Conservation (phyloP, 2,113 vertebrate species). For the Hippocampus guttulatus region DNA sequence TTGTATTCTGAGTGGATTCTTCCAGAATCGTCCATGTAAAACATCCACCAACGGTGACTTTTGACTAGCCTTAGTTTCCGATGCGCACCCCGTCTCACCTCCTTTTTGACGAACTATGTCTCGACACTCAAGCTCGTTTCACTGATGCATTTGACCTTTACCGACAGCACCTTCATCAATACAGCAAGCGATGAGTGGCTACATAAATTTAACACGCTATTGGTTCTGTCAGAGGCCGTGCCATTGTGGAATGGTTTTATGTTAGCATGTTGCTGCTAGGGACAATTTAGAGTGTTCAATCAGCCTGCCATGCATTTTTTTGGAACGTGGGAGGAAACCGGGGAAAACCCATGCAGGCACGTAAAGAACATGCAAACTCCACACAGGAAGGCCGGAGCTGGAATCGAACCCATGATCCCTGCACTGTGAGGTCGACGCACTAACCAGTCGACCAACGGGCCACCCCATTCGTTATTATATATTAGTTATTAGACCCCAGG, state of each 20-base stretch:
- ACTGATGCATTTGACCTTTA: slow-evolving; percentile 62
- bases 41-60: slow-evolving; percentile 32
- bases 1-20: slow-evolving; percentile 5
- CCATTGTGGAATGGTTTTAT: slow-evolving; percentile 1
- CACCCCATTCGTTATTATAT: too few species aligned
- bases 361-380: too few species aligned
- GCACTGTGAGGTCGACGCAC: too few species aligned
- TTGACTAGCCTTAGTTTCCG: slow-evolving; percentile 34
- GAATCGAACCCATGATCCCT: too few species aligned
- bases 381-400: too few species aligned
- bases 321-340: too few species aligned
- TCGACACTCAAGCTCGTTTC: slow-evolving; percentile 48
- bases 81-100: slow-evolving; percentile 42
- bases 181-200: slow-evolving; percentile 20
- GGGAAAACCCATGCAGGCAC: too few species aligned
- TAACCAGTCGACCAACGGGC: too few species aligned
- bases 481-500: too few species aligned
- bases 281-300: too few species aligned
- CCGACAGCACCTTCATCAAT: slow-evolving; percentile 44
- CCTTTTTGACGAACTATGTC: slow-evolving; percentile 55
- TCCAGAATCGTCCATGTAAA: slow-evolving; percentile 7
- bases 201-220: slow-evolving; percentile 52
- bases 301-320: too few species aligned
- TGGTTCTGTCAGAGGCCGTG: slow-evolving; percentile 30
- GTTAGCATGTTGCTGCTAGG: slow-evolving; percentile 23